These are phyloP conservation scores for Andrena bicolor DNA, from an alignment of 2,888 invertebrate species.

Conservation along the genomic window DNA sequence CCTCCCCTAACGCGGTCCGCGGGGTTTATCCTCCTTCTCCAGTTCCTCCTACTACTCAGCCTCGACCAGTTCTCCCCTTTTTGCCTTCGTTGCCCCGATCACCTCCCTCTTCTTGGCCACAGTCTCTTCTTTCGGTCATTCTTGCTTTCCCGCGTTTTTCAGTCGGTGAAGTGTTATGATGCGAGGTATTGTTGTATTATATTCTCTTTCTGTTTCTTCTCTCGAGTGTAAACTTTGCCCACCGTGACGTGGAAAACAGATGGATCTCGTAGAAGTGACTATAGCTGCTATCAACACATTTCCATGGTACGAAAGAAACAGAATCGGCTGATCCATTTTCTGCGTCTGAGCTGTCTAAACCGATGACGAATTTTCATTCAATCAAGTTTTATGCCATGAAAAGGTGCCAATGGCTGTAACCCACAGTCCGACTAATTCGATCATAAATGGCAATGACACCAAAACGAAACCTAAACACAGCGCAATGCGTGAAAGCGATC, in stretches of 20 bases:
- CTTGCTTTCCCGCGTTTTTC: conserved; percentile 1
- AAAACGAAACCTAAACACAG: too few relatives aligned
- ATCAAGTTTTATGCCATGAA: too few relatives aligned
- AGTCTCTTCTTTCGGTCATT: neutral
- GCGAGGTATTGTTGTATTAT: conserved; percentile 39
- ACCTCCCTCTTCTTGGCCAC: neutral
- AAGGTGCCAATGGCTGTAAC: too few relatives aligned
- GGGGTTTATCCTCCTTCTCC: conserved; percentile 50
- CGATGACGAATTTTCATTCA: too few relatives aligned
- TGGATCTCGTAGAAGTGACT: too few relatives aligned
- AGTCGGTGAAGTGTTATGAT: conserved; percentile 1
- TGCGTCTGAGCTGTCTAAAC: too few relatives aligned
- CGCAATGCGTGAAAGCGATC: too few relatives aligned
- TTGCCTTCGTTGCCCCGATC: conserved; percentile 7
- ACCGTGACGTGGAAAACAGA: neutral
- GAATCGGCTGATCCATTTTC: too few relatives aligned
- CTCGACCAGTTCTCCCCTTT: conserved; percentile 1
- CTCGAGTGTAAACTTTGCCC: conserved; percentile 53
- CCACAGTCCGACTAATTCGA: too few relatives aligned
- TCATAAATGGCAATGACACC: too few relatives aligned
- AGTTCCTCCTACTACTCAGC: conserved; percentile 47
- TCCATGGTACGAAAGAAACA: too few relatives aligned
- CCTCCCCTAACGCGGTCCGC: conserved; percentile 11
- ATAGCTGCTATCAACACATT: too few relatives aligned
- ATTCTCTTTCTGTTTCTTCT: neutral